Evolutionary conservation across 2,797 vertebrate genomes (phyloP).

Genomic region (Natrix natrix): DNA sequence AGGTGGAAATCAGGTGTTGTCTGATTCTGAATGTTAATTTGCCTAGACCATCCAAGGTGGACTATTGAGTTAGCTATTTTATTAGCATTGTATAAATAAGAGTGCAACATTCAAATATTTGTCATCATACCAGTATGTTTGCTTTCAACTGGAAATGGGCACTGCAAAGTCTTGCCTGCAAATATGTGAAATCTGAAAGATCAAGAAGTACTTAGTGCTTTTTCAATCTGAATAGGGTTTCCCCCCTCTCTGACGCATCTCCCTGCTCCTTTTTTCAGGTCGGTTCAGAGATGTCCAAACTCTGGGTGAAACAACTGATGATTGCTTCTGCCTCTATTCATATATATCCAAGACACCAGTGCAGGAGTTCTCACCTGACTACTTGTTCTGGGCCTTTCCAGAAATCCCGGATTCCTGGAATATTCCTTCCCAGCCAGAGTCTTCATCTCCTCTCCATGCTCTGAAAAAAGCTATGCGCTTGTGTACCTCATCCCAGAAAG

Average conservation of each 20-base stretch:
- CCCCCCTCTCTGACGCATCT: neutral
- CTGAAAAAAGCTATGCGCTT: constrained; percentile 88
- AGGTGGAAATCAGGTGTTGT: neutral
- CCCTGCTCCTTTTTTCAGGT: constrained; percentile 69
- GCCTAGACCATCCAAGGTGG: neutral
- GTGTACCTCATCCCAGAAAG: constrained; percentile 74
- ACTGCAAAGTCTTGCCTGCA: neutral
- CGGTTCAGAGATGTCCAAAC: constrained; percentile 90
- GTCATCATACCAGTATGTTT: neutral
- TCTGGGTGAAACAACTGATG: constrained; percentile 82
- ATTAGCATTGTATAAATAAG: neutral
- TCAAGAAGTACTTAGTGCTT: too few relatives aligned
- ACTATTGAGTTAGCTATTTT: neutral
- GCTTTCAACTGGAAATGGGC: neutral
- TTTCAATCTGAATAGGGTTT: neutral
- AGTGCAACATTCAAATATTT: neutral
- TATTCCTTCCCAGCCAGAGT: constrained; percentile 27
- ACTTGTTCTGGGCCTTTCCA: constrained; percentile 70
- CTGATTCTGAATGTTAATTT: neutral
- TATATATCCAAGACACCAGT: constrained; percentile 85
- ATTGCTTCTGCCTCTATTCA: constrained; percentile 90
- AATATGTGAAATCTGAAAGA: neutral
- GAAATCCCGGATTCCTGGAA: constrained; percentile 67
- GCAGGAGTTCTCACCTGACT: constrained; percentile 77
- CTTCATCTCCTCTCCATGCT: constrained; percentile 76